Evolutionary conservation across 2,888 invertebrate genomes (phyloP), one percentile per base, ranked within the genome.

Genomic region (Drosophila fulvimacula): DNA sequence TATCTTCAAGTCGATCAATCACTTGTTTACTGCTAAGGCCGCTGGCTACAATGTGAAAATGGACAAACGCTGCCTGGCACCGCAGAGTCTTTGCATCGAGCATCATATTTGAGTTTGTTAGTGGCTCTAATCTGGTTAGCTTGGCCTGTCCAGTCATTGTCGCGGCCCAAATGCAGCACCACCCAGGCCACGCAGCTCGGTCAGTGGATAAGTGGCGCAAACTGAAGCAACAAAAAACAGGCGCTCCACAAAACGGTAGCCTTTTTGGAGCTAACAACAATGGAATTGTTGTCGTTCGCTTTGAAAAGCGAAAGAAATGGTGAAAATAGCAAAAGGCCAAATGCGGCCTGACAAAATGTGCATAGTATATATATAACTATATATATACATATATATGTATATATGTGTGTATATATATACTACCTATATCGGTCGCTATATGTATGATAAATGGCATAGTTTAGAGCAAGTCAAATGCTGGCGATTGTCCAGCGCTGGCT

Each of bases 391-490:
- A n/a, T n/a, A n/a, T n/a, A n/a, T n/a, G 15, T 19, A 19, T 19
- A 6, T n/a, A n/a, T n/a, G n/a, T 11, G 19, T 41, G 24, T 9
- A 15, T 34, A 13, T 49, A 32, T 49, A 13, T 49, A 49, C 32
- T 32, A 21, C 1, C 32, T 76, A 80, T 82, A 74, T 75, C 65
- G 79, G 48, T 49, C 36, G 58, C 52, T 60, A 46, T 76, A 42
- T 79, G 55, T 82, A 89, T 89, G 90, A 89, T 90, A 89, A 90
- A 89, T 89, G 90, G 88, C 88, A 90, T 83, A 87, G 82, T 85
- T 90, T 84, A 76, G 77, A 72, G 65, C 80, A 77, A 85, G 82
- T 81, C 81, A 82, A 74, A 76, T 85, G 72, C 84, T 79, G 80
- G 89, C 89, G 86, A 88, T 89, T 82, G 85, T 86, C 65, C 71